These are phyloP conservation scores for Ophion ventricosus DNA, from an alignment of 2,888 invertebrate genomes.

Conservation along the genomic window DNA sequence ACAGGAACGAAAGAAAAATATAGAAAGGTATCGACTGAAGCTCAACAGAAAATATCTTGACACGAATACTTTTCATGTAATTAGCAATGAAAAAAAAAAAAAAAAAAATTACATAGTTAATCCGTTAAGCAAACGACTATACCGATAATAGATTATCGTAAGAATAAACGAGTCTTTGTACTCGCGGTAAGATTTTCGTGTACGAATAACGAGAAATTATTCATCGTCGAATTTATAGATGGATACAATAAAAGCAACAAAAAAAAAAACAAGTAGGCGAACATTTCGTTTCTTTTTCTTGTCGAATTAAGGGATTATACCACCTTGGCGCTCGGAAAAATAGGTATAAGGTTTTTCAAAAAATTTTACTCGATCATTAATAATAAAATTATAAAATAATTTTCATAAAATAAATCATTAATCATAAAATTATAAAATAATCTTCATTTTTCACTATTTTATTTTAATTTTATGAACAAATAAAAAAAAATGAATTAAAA, in stretches of 20 bases:
- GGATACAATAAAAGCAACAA: conserved; percentile 34
- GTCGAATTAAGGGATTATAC: too few species aligned
- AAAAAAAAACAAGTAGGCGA: conserved; percentile 10
- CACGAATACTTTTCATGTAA: conserved; percentile 43
- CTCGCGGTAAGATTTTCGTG: conserved; percentile 38
- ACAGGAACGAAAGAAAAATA: background rate
- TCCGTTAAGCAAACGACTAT: conserved; percentile 45
- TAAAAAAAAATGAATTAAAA: too few species aligned
- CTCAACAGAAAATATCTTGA: conserved; percentile 40
- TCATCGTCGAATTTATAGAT: conserved; percentile 47
- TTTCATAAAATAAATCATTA: too few species aligned
- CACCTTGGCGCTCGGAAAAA: too few species aligned
- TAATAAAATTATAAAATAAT: too few species aligned
- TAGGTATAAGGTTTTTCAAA: too few species aligned
- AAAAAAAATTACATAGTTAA: conserved; percentile 28
- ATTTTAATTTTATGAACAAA: too few species aligned
- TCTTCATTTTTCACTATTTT: too few species aligned
- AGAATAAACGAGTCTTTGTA: conserved; percentile 28
- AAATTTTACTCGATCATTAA: too few species aligned
- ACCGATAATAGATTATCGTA: conserved; percentile 48
- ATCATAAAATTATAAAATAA: too few species aligned
- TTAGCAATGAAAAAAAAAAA: conserved; percentile 25
- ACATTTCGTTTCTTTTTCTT: background rate
- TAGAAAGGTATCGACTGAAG: conserved; percentile 13
- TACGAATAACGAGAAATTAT: conserved; percentile 33